Conservation (phyloP, 2,113 vertebrate genomes). For the Pungitius pungitius region DNA sequence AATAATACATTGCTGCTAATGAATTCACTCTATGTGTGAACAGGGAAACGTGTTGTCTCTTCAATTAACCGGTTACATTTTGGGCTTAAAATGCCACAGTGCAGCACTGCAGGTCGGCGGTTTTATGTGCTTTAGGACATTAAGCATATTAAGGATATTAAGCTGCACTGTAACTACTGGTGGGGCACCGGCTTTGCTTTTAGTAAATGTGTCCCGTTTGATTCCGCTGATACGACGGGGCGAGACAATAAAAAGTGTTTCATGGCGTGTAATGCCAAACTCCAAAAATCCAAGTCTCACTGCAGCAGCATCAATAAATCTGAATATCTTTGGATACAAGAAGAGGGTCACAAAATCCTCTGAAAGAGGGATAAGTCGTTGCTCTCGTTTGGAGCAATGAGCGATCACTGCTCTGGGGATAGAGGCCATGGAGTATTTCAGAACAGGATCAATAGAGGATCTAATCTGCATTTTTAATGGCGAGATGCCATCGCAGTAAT, state of each 20-base stretch:
- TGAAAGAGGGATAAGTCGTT: not conserved
- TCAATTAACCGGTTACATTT: not conserved
- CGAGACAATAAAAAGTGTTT: not conserved
- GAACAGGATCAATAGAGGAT: conserved; percentile 7
- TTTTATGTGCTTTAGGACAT: not conserved
- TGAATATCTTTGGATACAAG: not conserved
- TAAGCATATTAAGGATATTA: not conserved
- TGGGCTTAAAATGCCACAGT: not conserved
- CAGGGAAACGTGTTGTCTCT: not conserved
- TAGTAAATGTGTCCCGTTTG: not conserved
- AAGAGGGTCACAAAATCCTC: not conserved
- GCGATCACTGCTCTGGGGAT: not conserved
- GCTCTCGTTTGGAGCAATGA: not conserved
- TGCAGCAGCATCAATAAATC: not conserved
- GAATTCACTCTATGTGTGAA: too few species aligned
- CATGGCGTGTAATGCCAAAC: not conserved
- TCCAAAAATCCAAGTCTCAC: not conserved
- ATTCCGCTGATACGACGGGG: not conserved
- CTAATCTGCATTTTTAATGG: not conserved
- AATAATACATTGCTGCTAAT: too few species aligned
- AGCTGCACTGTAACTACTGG: not conserved
- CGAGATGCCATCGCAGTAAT: not conserved
- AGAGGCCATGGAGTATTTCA: not conserved
- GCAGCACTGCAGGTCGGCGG: not conserved
- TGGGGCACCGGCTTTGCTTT: not conserved